A percentile compares a stretch with the other conserved stretches of the same genome.
phyloP scores from a whole-genome alignment of 2,888 invertebrate genomes.

The Lasioglossum leucozonium region DNA sequence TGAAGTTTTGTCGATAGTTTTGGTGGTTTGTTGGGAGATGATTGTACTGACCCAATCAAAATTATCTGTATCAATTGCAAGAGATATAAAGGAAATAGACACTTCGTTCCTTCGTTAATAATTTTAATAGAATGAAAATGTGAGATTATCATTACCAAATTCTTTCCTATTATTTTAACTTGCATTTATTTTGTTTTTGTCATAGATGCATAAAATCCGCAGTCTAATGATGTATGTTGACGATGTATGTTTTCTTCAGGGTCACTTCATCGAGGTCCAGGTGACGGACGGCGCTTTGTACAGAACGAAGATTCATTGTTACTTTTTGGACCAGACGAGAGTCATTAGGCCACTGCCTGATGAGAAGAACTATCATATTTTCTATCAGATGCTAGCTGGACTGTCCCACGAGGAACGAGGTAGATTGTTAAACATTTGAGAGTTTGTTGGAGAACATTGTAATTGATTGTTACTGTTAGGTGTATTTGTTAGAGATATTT shows the following conservation, averaged over 20 bases:
- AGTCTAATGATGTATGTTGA: background rate
- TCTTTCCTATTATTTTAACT: background rate
- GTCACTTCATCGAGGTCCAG: slow-evolving; percentile 98
- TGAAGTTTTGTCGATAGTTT: background rate
- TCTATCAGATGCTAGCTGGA: slow-evolving; percentile 97
- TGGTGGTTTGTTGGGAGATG: background rate
- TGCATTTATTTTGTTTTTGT: background rate
- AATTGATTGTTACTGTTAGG: background rate
- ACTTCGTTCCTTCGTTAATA: no score
- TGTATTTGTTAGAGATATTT: background rate
- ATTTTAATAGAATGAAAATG: no score
- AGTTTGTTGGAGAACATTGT: background rate
- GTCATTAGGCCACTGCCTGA: slow-evolving; percentile 93
- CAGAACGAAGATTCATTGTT: slow-evolving; percentile 98
- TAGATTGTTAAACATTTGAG: slow-evolving; percentile 69
- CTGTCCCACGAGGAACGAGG: slow-evolving; percentile 93
- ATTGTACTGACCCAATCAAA: no score
- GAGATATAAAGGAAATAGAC: no score
- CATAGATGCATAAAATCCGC: background rate
- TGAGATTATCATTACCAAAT: no score
- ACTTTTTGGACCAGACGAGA: slow-evolving; percentile 96
- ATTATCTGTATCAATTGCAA: no score
- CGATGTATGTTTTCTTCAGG: slow-evolving; percentile 86
- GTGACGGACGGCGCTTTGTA: slow-evolving; percentile 97
- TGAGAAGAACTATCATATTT: slow-evolving; percentile 98